Evolutionary conservation across 1,140 invertebrate species (phyloP), one percentile per base, ranked within the genome.

Genomic region (Gonatopus flavifemur): DNA sequence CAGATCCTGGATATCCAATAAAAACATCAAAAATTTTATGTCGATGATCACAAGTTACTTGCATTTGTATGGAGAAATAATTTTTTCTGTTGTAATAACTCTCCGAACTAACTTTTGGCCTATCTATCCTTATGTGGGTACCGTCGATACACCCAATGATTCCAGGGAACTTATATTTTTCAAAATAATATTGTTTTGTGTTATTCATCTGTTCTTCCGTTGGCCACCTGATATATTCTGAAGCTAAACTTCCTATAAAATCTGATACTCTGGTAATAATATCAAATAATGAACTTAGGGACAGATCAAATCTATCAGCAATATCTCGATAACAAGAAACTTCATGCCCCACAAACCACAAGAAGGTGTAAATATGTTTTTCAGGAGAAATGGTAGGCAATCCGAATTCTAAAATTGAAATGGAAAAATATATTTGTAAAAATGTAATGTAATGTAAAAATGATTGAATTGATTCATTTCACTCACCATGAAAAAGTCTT

Each of bases 331-430:
- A 71, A 33, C 33, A 36, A 43, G 59, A 55, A 33, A 62, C 52
- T 56, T 70, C 46, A 57, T 72, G 56, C 15, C 66, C 62, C 21
- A 47, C 53, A 57, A 62, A 72, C 64, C 64, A 72, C 35, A 72
- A 56, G 57, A 65, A 70, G 24, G 55, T 58, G 3, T 24, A 40
- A 1, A 57, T 39, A 22, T 59, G 49, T 33, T 59, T 49, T 16
- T 43, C 33, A 21, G 57, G 16, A 30, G 18, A 35, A 25, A 66
- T 49, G 28, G 35, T n/a, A 44, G 24, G 13, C 30, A 1, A 18
- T 9, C 39, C 15, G 4, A 41, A 41, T n/a, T n/a, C n/a, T n/a
- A n/a, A n/a, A n/a, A n/a, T n/a, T n/a, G n/a, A n/a, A n/a, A n/a
- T n/a, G 13, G 8, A 20, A 19, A 40, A 8, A 7, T 37, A 16